Percentiles rank a stretch among this genome's conserved stretches.
Evolutionary conservation across 1,140 invertebrate genomes (phyloP).

Genomic region (Tetramorium simillimum): DNA sequence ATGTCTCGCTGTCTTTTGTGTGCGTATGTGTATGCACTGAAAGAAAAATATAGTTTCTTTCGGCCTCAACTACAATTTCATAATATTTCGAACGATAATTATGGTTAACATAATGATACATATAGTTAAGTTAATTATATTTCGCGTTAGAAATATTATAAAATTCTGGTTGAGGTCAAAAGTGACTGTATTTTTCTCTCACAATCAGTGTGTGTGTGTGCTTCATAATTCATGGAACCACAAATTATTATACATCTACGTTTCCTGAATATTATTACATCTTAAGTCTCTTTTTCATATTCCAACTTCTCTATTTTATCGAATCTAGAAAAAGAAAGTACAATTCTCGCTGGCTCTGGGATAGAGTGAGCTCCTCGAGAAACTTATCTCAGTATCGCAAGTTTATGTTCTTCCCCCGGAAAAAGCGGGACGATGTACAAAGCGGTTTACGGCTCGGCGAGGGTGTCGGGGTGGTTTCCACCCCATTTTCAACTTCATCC

Average conservation of each 20-base stretch:
- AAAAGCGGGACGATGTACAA: constrained; percentile 46
- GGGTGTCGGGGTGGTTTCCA: constrained; percentile 42
- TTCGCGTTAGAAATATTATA: no score
- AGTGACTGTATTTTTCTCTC: no score
- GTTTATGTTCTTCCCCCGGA: constrained; percentile 6
- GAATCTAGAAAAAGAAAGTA: not conserved
- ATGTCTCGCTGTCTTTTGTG: no score
- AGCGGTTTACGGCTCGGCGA: constrained; percentile 46
- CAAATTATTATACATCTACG: not conserved
- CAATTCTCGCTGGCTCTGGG: not conserved
- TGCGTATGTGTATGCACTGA: no score
- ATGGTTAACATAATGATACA: no score
- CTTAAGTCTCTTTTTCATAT: not conserved
- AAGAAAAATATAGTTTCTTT: no score
- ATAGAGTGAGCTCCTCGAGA: not conserved
- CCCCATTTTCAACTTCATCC: constrained; percentile 53
- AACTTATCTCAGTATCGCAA: constrained; percentile 17
- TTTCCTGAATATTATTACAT: not conserved
- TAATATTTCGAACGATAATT: no score
- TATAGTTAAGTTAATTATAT: no score
- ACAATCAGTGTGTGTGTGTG: no score
- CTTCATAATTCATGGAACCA: not conserved
- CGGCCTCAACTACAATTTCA: no score
- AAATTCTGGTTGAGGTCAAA: no score
- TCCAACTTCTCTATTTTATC: not conserved